phyloP scores from a whole-genome alignment of 2,888 invertebrate genomes.

The Caenorhabditis doughertyi region DNA sequence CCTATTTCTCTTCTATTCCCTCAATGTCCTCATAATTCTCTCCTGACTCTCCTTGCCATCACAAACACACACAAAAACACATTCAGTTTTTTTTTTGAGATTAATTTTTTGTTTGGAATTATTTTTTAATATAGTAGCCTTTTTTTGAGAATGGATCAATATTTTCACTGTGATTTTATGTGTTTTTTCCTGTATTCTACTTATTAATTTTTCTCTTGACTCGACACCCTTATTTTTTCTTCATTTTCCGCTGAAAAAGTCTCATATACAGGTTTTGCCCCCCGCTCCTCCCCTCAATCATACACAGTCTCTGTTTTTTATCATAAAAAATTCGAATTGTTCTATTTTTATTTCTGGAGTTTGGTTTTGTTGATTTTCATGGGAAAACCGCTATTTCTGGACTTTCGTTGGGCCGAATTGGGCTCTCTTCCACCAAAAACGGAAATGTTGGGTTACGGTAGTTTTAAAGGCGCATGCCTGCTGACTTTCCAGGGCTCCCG shows the following conservation, averaged over 20 bases:
- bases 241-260: conserved; percentile 6
- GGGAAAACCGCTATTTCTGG: no score
- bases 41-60: conserved; percentile 35
- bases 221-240: background rate
- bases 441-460: no score
- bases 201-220: no score
- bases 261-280: conserved; percentile 37
- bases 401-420: no score
- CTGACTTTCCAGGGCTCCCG: no score
- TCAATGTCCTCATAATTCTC: conserved; percentile 15
- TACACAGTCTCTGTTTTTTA: conserved; percentile 15
- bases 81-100: conserved; percentile 1
- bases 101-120: background rate
- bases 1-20: conserved; percentile 1
- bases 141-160: conserved; percentile 9
- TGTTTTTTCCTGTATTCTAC: background rate
- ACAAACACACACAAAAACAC: conserved; percentile 2
- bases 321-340: background rate
- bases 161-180: conserved; percentile 20
- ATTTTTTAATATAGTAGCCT: background rate
- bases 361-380: background rate
- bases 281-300: no score
- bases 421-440: no score
- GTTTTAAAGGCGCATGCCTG: no score
- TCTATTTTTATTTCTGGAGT: background rate